Evolutionary conservation across 2,888 invertebrate genomes (phyloP).

Genomic region (Drosophila anomelani): DNA sequence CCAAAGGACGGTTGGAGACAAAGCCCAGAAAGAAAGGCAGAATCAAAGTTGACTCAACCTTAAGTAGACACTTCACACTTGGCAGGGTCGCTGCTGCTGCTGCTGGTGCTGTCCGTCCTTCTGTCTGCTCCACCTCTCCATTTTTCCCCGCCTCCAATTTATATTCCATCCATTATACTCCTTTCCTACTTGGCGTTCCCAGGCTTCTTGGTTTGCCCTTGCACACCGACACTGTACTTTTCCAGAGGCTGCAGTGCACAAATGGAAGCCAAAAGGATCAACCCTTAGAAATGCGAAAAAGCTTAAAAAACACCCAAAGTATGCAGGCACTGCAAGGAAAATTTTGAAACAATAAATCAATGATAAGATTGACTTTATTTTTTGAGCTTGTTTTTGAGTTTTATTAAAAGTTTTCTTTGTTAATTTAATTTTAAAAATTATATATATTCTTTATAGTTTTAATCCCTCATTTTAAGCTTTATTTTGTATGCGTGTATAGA

Average conservation of each 20-base stretch:
- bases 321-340: constrained; percentile 7
- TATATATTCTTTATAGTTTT: background rate
- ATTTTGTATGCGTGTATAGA: background rate
- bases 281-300: constrained; percentile 62
- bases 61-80: constrained; percentile 52
- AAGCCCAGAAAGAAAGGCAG: constrained; percentile 19
- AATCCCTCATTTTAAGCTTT: background rate
- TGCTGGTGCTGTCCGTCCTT: background rate
- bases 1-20: constrained; percentile 14
- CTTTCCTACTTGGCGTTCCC: constrained; percentile 2
- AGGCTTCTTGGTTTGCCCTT: constrained; percentile 34
- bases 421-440: background rate
- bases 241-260: constrained; percentile 57
- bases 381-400: too few species aligned
- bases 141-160: constrained; percentile 16
- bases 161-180: constrained; percentile 7
- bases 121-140: constrained; percentile 13
- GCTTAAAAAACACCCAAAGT: constrained; percentile 40
- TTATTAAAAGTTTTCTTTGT: background rate
- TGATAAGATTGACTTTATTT: too few species aligned
- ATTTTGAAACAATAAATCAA: background rate
- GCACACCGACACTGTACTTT: constrained; percentile 58
- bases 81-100: constrained; percentile 20
- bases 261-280: constrained; percentile 52
- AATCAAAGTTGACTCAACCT: constrained; percentile 73